Percentiles rank a stretch among this genome's conserved stretches.
Conservation (phyloP, 2,888 invertebrate genomes). For the Philereme transversata region DNA sequence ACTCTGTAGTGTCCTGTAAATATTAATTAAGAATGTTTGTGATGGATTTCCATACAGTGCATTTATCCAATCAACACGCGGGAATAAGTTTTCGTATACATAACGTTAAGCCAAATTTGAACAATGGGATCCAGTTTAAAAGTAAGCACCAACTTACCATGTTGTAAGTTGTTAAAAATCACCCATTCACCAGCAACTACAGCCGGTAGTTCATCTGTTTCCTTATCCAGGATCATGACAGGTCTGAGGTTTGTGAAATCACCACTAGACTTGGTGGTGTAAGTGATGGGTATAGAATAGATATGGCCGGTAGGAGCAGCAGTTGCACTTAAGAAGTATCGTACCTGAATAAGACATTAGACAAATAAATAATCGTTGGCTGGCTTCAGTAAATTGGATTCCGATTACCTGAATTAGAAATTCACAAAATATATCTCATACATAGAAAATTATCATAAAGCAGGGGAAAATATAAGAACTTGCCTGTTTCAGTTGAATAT, state of each 20-base stretch:
- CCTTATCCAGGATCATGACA: slow-evolving; percentile 73
- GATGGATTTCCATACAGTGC: no score
- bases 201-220: slow-evolving; percentile 55
- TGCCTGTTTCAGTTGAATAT: slow-evolving; percentile 69
- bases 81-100: no score
- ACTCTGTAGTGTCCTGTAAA: slow-evolving; percentile 86
- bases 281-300: slow-evolving; percentile 77
- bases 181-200: slow-evolving; percentile 80
- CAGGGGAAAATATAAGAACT: slow-evolving; percentile 18
- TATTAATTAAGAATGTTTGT: neutral
- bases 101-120: no score
- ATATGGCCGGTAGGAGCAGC: slow-evolving; percentile 56
- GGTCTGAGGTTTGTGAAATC: slow-evolving; percentile 61
- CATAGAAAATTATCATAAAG: no score
- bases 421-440: no score
- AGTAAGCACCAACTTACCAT: slow-evolving; percentile 67
- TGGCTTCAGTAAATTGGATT: no score
- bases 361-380: no score
- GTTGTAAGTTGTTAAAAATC: slow-evolving; percentile 86
- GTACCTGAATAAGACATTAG: slow-evolving; percentile 62
- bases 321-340: slow-evolving; percentile 79
- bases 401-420: no score
- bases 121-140: no score
- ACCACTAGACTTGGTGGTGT: slow-evolving; percentile 60
- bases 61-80: no score